phyloP scores from a whole-genome alignment of 2,888 invertebrate genomes.

The Melieria picta region DNA sequence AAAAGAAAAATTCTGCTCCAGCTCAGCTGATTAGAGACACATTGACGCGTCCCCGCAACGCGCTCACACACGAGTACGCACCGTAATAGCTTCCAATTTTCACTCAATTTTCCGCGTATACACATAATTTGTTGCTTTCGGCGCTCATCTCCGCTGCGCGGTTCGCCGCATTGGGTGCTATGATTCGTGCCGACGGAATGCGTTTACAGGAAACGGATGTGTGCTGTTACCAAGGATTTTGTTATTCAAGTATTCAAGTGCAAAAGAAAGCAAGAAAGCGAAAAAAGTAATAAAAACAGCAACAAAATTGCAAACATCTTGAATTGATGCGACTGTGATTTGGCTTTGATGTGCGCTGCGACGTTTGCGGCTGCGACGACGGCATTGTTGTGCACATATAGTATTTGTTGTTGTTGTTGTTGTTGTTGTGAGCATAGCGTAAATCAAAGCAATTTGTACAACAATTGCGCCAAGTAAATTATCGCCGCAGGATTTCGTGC shows the following conservation, averaged over 20 bases:
- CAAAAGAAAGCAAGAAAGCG: neutral
- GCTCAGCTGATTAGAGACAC: too few relatives aligned
- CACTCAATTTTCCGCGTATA: constrained; percentile 24
- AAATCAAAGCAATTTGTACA: constrained; percentile 58
- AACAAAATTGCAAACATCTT: constrained; percentile 9
- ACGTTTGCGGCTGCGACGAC: neutral
- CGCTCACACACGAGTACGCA: neutral
- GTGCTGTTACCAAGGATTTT: neutral
- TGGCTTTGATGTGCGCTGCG: constrained; percentile 10
- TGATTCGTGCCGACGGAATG: too few relatives aligned
- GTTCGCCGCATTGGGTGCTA: too few relatives aligned
- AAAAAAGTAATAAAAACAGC: neutral
- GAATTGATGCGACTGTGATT: constrained; percentile 18
- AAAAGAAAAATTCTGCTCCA: too few relatives aligned
- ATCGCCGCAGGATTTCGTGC: constrained; percentile 51
- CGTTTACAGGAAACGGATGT: too few relatives aligned
- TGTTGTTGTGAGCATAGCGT: constrained; percentile 36
- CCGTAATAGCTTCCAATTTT: constrained; percentile 26
- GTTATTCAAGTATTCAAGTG: constrained; percentile 6
- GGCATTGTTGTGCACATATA: neutral
- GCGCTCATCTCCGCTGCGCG: too few relatives aligned
- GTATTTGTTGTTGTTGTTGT: neutral
- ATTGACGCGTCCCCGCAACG: neutral
- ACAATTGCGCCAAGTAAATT: constrained; percentile 55
- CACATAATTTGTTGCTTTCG: neutral